Percentiles rank a stretch among this genome's conserved stretches.
Conservation (phyloP, 2,797 vertebrate genomes). For the Schizopygopsis malacanthus region DNA sequence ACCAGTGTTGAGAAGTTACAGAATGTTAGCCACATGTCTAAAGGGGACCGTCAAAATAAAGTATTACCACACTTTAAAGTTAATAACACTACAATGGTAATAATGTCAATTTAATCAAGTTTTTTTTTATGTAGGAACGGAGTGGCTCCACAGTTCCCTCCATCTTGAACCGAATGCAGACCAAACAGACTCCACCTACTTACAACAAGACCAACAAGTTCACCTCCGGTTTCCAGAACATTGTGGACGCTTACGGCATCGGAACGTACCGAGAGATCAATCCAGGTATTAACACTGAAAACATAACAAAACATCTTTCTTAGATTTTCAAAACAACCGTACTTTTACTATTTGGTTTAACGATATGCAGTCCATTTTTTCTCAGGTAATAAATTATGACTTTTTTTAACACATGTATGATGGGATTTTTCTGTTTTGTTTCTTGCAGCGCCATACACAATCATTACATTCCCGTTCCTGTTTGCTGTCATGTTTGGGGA, state of each 20-base stretch:
- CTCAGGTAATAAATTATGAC: background rate
- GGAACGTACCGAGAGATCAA: conserved; percentile 97
- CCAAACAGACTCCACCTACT: conserved; percentile 96
- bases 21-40: background rate
- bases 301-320: background rate
- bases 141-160: conserved; percentile 97
- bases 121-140: conserved; percentile 82
- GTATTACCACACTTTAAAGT: background rate
- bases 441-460: conserved; percentile 90
- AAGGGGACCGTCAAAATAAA: background rate
- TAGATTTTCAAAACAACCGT: background rate
- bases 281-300: conserved; percentile 81
- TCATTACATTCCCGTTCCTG: conserved; percentile 97
- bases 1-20: background rate
- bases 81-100: background rate
- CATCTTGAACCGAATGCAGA: conserved; percentile 98
- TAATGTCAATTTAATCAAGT: background rate
- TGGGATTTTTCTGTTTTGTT: conserved; percentile 42
- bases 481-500: conserved; percentile 99
- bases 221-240: conserved; percentile 95
- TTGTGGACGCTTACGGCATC: conserved; percentile 96
- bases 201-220: conserved; percentile 99
- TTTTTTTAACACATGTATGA: background rate
- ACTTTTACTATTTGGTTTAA: background rate
- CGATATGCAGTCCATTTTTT: background rate